Conservation (phyloP, 2,888 invertebrate genomes). For the Agrochola lota region DNA sequence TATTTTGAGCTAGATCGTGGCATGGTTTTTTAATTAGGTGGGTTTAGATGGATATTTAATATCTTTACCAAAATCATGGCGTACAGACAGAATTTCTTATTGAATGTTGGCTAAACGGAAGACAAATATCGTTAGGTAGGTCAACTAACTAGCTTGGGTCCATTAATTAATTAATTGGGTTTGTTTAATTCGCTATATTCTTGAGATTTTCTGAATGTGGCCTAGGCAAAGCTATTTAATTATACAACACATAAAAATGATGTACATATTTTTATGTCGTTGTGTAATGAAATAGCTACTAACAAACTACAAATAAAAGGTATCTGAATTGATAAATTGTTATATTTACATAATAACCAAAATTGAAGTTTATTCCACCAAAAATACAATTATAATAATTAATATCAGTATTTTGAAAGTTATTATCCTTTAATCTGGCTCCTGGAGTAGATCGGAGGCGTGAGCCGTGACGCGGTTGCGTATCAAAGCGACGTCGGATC, state of each 20-base stretch:
- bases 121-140: constrained; percentile 12
- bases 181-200: constrained; percentile 5
- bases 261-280: too few relatives aligned
- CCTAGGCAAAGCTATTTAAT: background rate
- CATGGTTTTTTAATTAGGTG: constrained; percentile 13
- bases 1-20: constrained; percentile 18
- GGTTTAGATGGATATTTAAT: background rate
- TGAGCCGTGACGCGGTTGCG: constrained; percentile 63
- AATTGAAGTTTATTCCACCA: constrained; percentile 16
- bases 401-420: constrained; percentile 53
- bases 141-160: constrained; percentile 8
- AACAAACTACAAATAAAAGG: background rate
- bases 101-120: background rate
- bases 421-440: constrained; percentile 60
- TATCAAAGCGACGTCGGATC: constrained; percentile 81
- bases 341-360: background rate
- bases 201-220: background rate
- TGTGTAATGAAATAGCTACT: too few relatives aligned
- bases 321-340: background rate
- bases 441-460: constrained; percentile 48
- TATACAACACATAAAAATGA: background rate
- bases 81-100: background rate
- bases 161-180: constrained; percentile 11
- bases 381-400: constrained; percentile 43
- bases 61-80: background rate